Base-by-base conservation (phyloP, 37 sponge, comb jelly and placozoan species). In the Spongia lamella region DNA sequence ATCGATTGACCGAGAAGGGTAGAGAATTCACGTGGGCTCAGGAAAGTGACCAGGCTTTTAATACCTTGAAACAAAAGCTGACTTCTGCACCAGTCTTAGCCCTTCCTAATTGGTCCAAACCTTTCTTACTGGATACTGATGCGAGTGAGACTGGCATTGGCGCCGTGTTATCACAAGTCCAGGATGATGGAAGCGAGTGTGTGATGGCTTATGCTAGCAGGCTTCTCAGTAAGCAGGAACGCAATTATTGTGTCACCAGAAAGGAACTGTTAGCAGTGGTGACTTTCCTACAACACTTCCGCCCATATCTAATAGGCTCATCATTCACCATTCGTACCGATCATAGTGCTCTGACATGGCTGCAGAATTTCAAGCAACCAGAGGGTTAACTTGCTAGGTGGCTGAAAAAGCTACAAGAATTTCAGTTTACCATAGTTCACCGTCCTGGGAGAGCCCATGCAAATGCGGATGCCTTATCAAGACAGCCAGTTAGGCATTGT, bases 391-490 rank as follows among this genome's bases (percentile, higher is more conserved):
- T n/a, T n/a, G n/a, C n/a, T n/a, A n/a, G n/a, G n/a, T n/a, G n/a
- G n/a, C n/a, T n/a, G n/a, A n/a, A n/a, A n/a, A n/a, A n/a, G n/a
- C n/a, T n/a, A n/a, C n/a, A n/a, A n/a, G n/a, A n/a, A n/a, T n/a
- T n/a, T n/a, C n/a, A n/a, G n/a, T n/a, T n/a, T n/a, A n/a, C n/a
- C n/a, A n/a, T n/a, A n/a, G n/a, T n/a, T 53, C 29, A 70, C 54
- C 53, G 55, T 7, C 4, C 26, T 49, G 71, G 54, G 3, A 70
- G 53, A 13, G 30, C 51, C 11, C 26, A 70, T 36, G 30, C 15
- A 6, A 70, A 70, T 70, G 71, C 71, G 3, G 71, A 70, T 51
- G 71, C 71, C 30, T 39, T 70, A 17, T 70, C 71, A 50, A 13
- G 71, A 11, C 26, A n/a, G 2, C 71, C 71, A 26, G 60, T 58